Evolutionary conservation across 2,113 vertebrate species (phyloP), one percentile per base, ranked within the genome.

Genomic region (Sterna hirundo): DNA sequence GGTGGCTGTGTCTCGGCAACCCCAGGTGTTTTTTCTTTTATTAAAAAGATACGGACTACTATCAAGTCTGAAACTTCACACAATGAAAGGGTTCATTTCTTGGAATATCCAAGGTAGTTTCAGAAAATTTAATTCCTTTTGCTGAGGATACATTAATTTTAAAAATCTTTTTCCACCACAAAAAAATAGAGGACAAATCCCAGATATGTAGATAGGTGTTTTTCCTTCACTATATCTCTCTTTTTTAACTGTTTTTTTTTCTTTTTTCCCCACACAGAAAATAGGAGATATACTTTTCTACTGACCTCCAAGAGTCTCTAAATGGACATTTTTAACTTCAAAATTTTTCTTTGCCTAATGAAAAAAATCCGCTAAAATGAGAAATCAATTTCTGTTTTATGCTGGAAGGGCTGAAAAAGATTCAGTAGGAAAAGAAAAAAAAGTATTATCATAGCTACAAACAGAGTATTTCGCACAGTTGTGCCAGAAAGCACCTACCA

Each of bases 101-200:
- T 55, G 11, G 46, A 90, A 40, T 19, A 44, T 51, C 4, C 10
- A 55, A 83, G 6, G 16, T 42, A 65, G 21, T 71, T 91, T 55
- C 61, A 82, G 61, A 82, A 91, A 83, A 72, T 40, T 36, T 52
- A 3, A 13, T 85, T 83, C 11, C 1, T 70, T 87, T 79, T 71
- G 16, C 22, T 64, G 25, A 64, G 3, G 14, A 64, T 38, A 42
- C 3, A n/a, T 20, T 68, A 36, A 46, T 46, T 55, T 70, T 2
- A 26, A 64, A 75, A 76, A 49, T 20, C 0, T 66, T 86, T 72
- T 64, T 54, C 19, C 13, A 64, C 22, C 22, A 54, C 16, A 18
- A 27, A 57, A 54, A 54, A 27, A 40, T 4, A 16, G 9, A 18
- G 2, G 0, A 17, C 7, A 66, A 66, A 81, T 27, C 5, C 0